Evolutionary conservation across 1,140 invertebrate genomes (phyloP).

Genomic region (Drosophila subobscura): DNA sequence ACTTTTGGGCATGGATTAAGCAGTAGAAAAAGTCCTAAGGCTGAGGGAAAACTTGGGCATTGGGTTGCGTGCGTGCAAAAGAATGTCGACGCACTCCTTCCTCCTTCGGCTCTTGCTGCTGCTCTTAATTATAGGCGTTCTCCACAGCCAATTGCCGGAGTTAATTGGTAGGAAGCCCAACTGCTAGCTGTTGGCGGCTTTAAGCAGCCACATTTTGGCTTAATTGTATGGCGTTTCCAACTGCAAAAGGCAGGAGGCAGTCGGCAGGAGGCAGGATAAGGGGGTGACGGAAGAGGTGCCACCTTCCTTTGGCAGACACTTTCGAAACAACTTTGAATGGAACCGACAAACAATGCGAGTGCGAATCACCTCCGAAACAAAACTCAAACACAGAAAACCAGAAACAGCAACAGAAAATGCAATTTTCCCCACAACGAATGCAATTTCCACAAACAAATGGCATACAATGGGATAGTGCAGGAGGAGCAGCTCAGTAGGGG

Average conservation of each 20-base stretch:
- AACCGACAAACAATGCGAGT: conserved; percentile 5
- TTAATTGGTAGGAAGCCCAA: conserved; percentile 53
- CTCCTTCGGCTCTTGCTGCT: no score
- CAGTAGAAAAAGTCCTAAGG: no score
- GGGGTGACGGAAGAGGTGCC: background rate
- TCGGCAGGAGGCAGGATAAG: background rate
- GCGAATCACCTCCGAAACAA: conserved; percentile 22
- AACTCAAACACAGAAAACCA: background rate
- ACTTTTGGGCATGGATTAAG: no score
- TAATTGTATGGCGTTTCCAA: conserved; percentile 37
- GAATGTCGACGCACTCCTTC: background rate
- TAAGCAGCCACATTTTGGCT: conserved; percentile 54
- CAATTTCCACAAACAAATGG: conserved; percentile 58
- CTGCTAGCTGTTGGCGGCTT: conserved; percentile 19
- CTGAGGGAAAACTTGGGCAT: background rate
- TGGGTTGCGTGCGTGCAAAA: conserved; percentile 35
- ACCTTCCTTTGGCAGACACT: conserved; percentile 9
- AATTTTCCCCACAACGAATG: conserved; percentile 62
- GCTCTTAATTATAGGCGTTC: conserved; percentile 39
- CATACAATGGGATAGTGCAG: conserved; percentile 26
- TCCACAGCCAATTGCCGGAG: conserved; percentile 52
- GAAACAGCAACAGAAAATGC: conserved; percentile 43
- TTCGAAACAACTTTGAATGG: conserved; percentile 19
- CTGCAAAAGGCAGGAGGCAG: no score
- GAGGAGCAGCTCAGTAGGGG: background rate